Evolutionary conservation across 2,888 invertebrate species (phyloP), one percentile per base, ranked within the genome.

Genomic region (Eurytoma californica): DNA sequence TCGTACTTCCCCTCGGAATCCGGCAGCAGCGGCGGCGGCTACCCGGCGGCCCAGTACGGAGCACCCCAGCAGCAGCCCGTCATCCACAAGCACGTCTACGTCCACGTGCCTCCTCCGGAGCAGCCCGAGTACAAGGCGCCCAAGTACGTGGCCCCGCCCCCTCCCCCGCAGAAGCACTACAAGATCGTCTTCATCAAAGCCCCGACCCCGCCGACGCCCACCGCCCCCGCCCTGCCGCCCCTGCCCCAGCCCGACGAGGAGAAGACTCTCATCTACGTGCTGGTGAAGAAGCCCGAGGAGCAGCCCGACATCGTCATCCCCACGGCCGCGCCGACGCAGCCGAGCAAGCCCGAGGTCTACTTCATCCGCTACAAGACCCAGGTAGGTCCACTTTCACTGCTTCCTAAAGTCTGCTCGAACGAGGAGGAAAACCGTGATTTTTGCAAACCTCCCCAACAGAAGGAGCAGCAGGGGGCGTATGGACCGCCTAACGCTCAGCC

Each of bases 41-140:
- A 83, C 14, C 86, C 85, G 2, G 80, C 84, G 0, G 80, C 86
- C 9, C 86, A 88, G 39, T 91, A 91, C 82, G 92, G 92, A 13
- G 91, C 92, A 2, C 94, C 94, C 2, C 93, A 93, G 3, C 39
- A 93, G 84, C 94, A 94, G 86, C 94, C 94, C 79, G 94, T 95
- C 58, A 94, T 97, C 72, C 97, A 97, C 91, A 97, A 97, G 88
- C 97, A 97, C 89, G 96, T 97, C 16, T 97, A 97, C 91, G 96
- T 97, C 20, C 97, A 97, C 90, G 96, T 97, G 20, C 96, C 97
- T 68, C 97, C 96, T 77, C 96, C 96, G 86, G 96, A 97, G 90
- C 90, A 91, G 3, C 95, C 94, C 49, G 96, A 96, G 86, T 93
- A 94, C 87, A 93, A 93, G 55, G 92, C 94, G 24, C 93, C 95